phyloP scores from a whole-genome alignment of 2,113 vertebrate genomes.

The Vanacampus margaritifer region DNA sequence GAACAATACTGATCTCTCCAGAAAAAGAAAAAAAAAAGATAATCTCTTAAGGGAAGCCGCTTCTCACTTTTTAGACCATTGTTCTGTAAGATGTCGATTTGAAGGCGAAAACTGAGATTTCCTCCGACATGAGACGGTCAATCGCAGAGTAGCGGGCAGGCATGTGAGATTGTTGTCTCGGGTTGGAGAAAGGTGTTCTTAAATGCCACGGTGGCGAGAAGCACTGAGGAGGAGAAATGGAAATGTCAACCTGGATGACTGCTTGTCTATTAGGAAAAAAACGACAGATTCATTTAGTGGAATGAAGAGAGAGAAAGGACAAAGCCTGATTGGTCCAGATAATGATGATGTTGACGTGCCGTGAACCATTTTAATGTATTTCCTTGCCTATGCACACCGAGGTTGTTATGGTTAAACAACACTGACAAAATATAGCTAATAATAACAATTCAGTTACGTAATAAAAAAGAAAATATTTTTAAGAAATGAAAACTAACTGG shows the following conservation, averaged over 20 bases:
- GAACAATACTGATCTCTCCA: too few species aligned
- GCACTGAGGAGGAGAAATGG: conserved; percentile 62
- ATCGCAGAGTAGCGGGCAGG: conserved; percentile 18
- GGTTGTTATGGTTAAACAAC: too few species aligned
- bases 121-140: conserved; percentile 11
- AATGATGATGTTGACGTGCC: conserved; percentile 43
- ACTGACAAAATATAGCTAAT: too few species aligned
- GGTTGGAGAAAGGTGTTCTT: conserved; percentile 55
- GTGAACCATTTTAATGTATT: conserved; percentile 38
- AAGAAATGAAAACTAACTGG: too few species aligned
- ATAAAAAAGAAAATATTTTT: too few species aligned
- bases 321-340: conserved; percentile 38
- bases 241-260: conserved; percentile 67
- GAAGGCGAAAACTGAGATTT: background rate
- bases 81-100: too few species aligned
- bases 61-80: too few species aligned
- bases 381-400: too few species aligned
- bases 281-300: conserved; percentile 62
- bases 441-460: too few species aligned
- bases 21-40: too few species aligned
- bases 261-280: conserved; percentile 61
- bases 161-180: conserved; percentile 46
- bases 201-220: conserved; percentile 71
- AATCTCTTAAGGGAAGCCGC: background rate
- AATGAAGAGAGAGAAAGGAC: conserved; percentile 56